Conservation (phyloP, 1,140 invertebrate species). For the Hyles euphorbiae region DNA sequence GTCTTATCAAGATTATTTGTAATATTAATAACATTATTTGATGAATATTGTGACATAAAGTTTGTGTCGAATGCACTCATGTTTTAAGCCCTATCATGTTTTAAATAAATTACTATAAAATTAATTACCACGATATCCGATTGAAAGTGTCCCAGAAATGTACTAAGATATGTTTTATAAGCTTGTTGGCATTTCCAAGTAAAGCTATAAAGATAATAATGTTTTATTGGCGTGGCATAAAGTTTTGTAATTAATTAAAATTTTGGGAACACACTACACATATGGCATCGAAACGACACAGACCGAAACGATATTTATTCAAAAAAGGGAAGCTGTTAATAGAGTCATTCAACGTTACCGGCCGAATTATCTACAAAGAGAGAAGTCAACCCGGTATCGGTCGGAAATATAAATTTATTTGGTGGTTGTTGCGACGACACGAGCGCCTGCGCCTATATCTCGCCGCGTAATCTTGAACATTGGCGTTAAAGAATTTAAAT, state of each 20-base stretch:
- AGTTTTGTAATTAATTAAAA: background rate
- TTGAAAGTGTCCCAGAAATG: too few relatives aligned
- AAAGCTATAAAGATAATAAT: too few relatives aligned
- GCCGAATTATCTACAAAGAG: conserved; percentile 74
- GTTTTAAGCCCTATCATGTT: too few relatives aligned
- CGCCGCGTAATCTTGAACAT: conserved; percentile 73
- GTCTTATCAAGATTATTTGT: too few relatives aligned
- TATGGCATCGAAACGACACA: conserved; percentile 40
- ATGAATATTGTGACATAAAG: too few relatives aligned
- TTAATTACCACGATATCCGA: too few relatives aligned
- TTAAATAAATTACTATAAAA: too few relatives aligned
- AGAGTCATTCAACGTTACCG: conserved; percentile 74
- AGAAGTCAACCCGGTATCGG: conserved; percentile 60
- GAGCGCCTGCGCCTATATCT: conserved; percentile 69
- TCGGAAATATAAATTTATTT: conserved; percentile 75
- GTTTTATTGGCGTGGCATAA: background rate
- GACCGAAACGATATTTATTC: conserved; percentile 68
- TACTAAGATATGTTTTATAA: too few relatives aligned
- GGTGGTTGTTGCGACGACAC: conserved; percentile 66
- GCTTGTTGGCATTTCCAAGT: too few relatives aligned
- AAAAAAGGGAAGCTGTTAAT: conserved; percentile 75
- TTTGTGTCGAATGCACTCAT: too few relatives aligned
- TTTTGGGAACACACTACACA: conserved; percentile 36
- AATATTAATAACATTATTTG: too few relatives aligned
- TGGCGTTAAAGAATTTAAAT: conserved; percentile 76